These are phyloP conservation scores for Periplaneta americana DNA, from an alignment of 1,140 invertebrate genomes.

Conservation along the genomic window DNA sequence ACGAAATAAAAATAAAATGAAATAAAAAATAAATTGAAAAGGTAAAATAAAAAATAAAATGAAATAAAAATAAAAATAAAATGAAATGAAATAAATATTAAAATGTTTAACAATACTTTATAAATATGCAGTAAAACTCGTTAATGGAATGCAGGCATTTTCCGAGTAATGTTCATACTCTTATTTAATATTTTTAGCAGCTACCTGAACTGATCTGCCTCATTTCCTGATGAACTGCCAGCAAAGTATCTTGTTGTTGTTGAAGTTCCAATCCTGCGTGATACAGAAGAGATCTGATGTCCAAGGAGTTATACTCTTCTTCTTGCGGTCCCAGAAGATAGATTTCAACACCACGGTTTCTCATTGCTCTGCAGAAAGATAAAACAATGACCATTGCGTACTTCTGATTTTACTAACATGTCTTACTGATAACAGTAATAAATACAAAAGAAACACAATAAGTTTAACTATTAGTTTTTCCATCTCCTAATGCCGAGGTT, in stretches of 20 bases:
- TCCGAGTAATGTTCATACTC: no score
- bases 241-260: slow-evolving; percentile 39
- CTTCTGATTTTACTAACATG: not conserved
- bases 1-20: no score
- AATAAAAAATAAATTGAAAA: no score
- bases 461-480: not conserved
- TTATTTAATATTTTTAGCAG: no score
- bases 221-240: slow-evolving; percentile 46
- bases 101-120: no score
- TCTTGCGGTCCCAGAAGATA: slow-evolving; percentile 47
- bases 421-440: not conserved
- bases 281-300: slow-evolving; percentile 49
- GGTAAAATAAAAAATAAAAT: no score
- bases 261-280: slow-evolving; percentile 41
- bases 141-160: no score
- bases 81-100: no score
- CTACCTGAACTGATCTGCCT: no score
- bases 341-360: slow-evolving; percentile 94
- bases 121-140: no score
- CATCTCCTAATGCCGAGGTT: not conserved
- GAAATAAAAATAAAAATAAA: no score
- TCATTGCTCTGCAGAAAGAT: slow-evolving; percentile 64
- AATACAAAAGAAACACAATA: not conserved
- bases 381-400: not conserved
- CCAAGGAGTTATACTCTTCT: slow-evolving; percentile 34